phyloP scores from a whole-genome alignment of 2,113 vertebrate genomes.

The Motacilla tschutschensis region DNA sequence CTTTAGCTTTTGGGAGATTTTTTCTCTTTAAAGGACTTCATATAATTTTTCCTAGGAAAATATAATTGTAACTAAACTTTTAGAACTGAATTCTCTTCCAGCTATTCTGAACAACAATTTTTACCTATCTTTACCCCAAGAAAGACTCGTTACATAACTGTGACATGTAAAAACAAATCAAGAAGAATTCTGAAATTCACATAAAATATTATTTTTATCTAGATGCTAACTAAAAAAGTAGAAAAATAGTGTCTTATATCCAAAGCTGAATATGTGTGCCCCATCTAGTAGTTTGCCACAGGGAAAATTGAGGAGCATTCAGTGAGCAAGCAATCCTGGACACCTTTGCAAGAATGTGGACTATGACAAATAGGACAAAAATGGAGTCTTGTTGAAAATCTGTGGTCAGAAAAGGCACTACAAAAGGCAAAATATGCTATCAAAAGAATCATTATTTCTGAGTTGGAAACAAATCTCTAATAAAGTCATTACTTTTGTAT shows the following conservation, averaged over 20 bases:
- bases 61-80: neutral
- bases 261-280: neutral
- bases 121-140: neutral
- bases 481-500: neutral
- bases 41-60: neutral
- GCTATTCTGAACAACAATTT: neutral
- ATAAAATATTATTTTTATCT: neutral
- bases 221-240: neutral
- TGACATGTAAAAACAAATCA: neutral
- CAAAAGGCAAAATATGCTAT: neutral
- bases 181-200: neutral
- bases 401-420: neutral
- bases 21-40: neutral
- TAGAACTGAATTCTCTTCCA: neutral
- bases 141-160: neutral
- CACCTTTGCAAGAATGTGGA: rapidly evolving
- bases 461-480: neutral
- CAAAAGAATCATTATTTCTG: neutral
- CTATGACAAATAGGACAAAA: neutral
- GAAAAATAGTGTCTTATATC: neutral
- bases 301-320: neutral
- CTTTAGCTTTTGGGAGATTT: neutral
- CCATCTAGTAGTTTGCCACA: neutral
- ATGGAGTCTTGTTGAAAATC: neutral
- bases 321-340: neutral